phyloP scores from a whole-genome alignment of 2,888 invertebrate genomes.

The Cantharis lateralis region DNA sequence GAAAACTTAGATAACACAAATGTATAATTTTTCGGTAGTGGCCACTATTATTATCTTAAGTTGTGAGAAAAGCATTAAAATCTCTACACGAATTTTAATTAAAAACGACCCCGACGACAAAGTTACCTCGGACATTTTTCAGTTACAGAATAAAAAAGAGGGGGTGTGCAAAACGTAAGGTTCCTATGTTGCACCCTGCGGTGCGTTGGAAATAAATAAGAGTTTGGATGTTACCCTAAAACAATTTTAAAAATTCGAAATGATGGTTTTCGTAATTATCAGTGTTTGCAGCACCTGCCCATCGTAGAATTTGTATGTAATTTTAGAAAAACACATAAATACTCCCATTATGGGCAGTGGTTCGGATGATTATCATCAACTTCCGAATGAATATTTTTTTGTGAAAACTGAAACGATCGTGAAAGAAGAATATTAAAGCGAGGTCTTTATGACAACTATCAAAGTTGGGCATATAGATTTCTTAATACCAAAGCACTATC shows the following conservation, averaged over 20 bases:
- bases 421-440: not conserved
- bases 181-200: not conserved
- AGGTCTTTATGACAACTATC: not conserved
- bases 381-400: too few species aligned
- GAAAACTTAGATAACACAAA: not conserved
- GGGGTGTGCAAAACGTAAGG: not conserved
- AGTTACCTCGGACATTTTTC: not conserved
- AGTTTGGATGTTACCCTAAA: not conserved
- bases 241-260: not conserved
- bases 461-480: not conserved
- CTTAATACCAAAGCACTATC: constrained; percentile 8
- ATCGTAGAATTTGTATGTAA: not conserved
- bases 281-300: not conserved
- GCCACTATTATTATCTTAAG: not conserved
- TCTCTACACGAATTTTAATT: not conserved
- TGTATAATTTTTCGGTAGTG: not conserved
- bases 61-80: constrained; percentile 2
- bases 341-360: too few species aligned
- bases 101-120: not conserved
- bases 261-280: not conserved
- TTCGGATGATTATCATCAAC: too few species aligned
- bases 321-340: too few species aligned
- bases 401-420: too few species aligned
- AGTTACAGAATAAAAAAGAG: not conserved
- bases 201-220: not conserved